A percentile compares a stretch with the other conserved stretches of the same genome.
Conservation (phyloP, 2,113 vertebrate species). For the Cygnus buccinator region DNA sequence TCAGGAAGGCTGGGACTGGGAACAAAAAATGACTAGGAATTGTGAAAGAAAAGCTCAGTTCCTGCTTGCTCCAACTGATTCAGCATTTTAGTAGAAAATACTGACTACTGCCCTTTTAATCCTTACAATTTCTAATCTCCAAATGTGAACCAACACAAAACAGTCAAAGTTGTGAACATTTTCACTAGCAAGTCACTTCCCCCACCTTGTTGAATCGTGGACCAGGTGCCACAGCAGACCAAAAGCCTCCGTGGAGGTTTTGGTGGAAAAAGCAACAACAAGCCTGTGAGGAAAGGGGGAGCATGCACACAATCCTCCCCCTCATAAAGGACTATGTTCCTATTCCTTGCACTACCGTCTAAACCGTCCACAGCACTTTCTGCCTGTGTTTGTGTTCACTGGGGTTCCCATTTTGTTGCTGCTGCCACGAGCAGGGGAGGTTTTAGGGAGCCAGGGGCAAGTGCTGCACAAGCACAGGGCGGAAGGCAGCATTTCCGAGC, state of each 20-base stretch:
- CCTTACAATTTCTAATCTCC: neutral
- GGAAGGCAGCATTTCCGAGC: neutral
- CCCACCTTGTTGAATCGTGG: neutral
- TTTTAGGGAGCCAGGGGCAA: neutral
- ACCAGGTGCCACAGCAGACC: neutral
- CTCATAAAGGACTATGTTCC: neutral
- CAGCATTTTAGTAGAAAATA: neutral
- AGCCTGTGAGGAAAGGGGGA: neutral
- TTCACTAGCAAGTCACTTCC: slow-evolving; percentile 19
- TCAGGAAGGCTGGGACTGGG: neutral
- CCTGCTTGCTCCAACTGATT: neutral
- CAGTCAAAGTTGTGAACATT: neutral
- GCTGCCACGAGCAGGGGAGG: neutral
- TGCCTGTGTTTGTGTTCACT: neutral
- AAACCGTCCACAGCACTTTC: neutral
- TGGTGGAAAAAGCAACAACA: neutral
- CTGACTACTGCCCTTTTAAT: neutral
- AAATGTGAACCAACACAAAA: neutral
- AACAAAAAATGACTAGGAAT: neutral
- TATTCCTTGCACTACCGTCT: neutral
- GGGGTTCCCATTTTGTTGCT: neutral
- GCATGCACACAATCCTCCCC: neutral
- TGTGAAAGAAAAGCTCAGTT: neutral
- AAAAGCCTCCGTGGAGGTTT: neutral
- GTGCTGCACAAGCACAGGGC: neutral